Base-by-base conservation (phyloP, 2,113 vertebrate species). In the Tychaedon coryphoeus region DNA sequence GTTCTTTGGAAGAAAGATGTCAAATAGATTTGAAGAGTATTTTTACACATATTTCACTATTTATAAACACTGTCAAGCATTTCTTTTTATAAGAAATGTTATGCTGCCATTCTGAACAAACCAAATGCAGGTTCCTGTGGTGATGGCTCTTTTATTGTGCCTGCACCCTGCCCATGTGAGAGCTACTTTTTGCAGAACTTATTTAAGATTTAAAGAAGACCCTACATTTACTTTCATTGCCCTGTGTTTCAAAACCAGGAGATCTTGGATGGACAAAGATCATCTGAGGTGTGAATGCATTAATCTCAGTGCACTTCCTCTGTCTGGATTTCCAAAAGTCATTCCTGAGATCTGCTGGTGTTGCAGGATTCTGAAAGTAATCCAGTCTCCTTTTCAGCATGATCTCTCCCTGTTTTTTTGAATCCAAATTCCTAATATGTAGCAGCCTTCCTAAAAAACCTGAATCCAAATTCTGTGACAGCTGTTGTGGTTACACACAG, bases 1-100 rank as follows among this genome's bases (percentile, higher is more conserved):
- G 67, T 80, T 38, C 88, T 94, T 76, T 76, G 43, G 56, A 85
- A 86, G 47, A 86, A 40, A 67, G 60, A 80, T 86, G 78, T 92
- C 85, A 93, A 79, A 79, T 74, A 67, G 67, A 84, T 92, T 73
- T 48, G 48, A 92, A 65, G 33, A 77, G 80, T 91, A 40, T 85
- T 95, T 95, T 93, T 72, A 90, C 62, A 85, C 31, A 18, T 66
- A 92, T 85, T 92, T 81, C 69, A 86, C 76, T 90, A 28, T 95
- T 89, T 93, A 82, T 72, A 96, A 95, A 90, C 75, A 88, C 33
- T 72, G 64, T 65, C 54, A 82, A 62, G 60, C 50, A 76, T 57
- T 80, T 71, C 6, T 79, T 93, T 86, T 80, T 16, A 7, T 10
- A 17, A 84, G 34, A 81, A 85, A 83, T 62, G 23, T 64, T 93